Percentiles rank a stretch among this genome's conserved stretches.
These are phyloP conservation scores for Parapristionchus giblindavisi DNA, from an alignment of 2,888 invertebrate species.

Conservation along the genomic window DNA sequence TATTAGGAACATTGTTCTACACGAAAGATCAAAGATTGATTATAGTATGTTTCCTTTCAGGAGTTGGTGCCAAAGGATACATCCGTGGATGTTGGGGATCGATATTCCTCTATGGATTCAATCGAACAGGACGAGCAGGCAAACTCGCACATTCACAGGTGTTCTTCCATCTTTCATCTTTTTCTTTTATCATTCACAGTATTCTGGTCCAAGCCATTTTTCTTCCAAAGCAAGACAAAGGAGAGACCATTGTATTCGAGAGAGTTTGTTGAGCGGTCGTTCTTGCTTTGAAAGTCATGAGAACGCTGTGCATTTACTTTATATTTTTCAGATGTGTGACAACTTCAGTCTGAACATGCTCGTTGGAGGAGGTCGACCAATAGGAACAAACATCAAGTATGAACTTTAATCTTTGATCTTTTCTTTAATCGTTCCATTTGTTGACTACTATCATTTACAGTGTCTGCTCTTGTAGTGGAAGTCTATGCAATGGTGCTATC, in stretches of 20 bases:
- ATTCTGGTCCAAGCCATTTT: too few relatives aligned
- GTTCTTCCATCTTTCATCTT: too few relatives aligned
- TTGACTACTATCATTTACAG: too few relatives aligned
- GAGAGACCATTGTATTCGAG: too few relatives aligned
- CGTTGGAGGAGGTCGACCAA: conserved; percentile 56
- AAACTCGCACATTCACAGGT: conserved; percentile 47
- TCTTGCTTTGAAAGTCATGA: too few relatives aligned
- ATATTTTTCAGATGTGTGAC: conserved; percentile 50
- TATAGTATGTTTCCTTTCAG: conserved; percentile 46
- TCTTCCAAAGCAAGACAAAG: too few relatives aligned
- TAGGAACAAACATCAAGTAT: conserved; percentile 59
- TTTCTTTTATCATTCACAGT: too few relatives aligned
- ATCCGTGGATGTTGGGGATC: conserved; percentile 63
- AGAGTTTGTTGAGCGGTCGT: too few relatives aligned
- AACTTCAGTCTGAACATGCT: conserved; percentile 58
- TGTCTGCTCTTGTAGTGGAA: conserved; percentile 60
- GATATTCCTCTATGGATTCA: conserved; percentile 62
- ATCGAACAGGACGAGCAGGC: conserved; percentile 56
- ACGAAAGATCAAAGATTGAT: too few relatives aligned
- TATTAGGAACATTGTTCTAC: too few relatives aligned
- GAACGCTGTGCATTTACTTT: conserved; percentile 27
- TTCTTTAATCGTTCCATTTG: too few relatives aligned
- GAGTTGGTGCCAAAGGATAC: conserved; percentile 62
- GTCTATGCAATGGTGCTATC: conserved; percentile 57
- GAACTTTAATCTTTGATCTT: conserved; percentile 28